Evolutionary conservation across 2,113 vertebrate genomes (phyloP), one percentile per base, ranked within the genome.

Genomic region (Tupaia chinensis): DNA sequence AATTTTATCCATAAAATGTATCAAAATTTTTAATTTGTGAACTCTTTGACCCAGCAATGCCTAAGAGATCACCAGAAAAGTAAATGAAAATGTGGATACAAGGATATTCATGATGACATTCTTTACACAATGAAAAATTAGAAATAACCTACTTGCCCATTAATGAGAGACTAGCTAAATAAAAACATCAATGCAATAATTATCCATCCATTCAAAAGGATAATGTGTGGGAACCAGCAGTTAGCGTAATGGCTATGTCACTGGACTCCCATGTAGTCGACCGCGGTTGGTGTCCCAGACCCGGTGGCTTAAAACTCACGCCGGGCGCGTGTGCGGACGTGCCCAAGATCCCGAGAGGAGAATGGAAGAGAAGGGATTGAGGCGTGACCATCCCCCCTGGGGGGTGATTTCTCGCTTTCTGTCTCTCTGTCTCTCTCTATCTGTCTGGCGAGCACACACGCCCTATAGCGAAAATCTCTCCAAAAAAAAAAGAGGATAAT

Each of bases 101-200:
- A 90, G 16, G 65, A 54, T 85, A 94, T 60, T 93, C 61, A 91
- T 85, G 34, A 79, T 20, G 32, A 60, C 54, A 94, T 89, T 92
- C 54, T 68, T 94, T 91, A 91, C 58, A 94, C n/a, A 74, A 68
- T 82, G 27, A 78, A 96, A 96, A 94, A 25, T 14, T 74, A 27
- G 56, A 96, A 96, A 80, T 92, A 93, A 88, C 61, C 17, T 92
- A 84, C 82, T 16, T 96, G 53, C 32, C 29, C 25, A 96, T 44
- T 88, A 87, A 22, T 91, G n/a, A 9, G 7, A 7, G 9, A 78
- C 6, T 10, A 9, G 20, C n/a, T 93, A 93, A 94, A 93, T 90
- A 69, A 95, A 96, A 93, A 89, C 11, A 89, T 83, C 61, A 93
- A 56, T 87, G 44, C 56, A 86, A 69, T 93, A 93, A 93, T 93